A percentile compares a stretch with the other conserved stretches of the same genome.
phyloP scores from a whole-genome alignment of 2,888 invertebrate genomes.

The Acholoe squamosa region DNA sequence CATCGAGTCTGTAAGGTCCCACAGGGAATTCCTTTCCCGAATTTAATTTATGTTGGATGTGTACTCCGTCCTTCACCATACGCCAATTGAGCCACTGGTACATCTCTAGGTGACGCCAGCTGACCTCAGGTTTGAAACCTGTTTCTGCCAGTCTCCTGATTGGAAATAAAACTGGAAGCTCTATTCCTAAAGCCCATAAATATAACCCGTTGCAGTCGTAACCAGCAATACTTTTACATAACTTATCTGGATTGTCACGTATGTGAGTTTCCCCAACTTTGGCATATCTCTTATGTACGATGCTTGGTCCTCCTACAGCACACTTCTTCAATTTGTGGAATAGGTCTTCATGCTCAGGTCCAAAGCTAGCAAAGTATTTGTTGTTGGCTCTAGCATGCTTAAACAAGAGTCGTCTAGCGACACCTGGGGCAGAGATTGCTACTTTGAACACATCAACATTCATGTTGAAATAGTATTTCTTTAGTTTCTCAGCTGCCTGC shows the following conservation, averaged over 20 bases:
- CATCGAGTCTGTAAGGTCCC: neutral
- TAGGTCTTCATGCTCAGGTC: neutral
- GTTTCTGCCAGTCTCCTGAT: neutral
- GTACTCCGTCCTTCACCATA: neutral
- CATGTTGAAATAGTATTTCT: conserved; percentile 26
- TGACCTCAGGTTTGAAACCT: neutral
- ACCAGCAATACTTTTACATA: neutral
- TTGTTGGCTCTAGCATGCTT: neutral
- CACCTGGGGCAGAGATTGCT: conserved; percentile 23
- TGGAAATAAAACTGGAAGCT: neutral
- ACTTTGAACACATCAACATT: conserved; percentile 52
- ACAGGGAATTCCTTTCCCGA: neutral
- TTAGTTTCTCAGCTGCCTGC: conserved; percentile 17
- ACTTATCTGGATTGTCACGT: neutral
- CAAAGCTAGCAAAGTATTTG: neutral
- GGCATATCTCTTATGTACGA: conserved; percentile 18
- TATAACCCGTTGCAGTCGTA: neutral
- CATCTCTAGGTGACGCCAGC: neutral
- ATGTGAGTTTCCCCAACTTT: conserved; percentile 1
- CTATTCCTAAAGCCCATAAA: neutral
- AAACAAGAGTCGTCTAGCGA: neutral
- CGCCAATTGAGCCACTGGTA: neutral
- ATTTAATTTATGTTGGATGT: conserved; percentile 26
- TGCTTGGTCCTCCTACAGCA: conserved; percentile 44
- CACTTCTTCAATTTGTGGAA: neutral